Evolutionary conservation across 2,113 vertebrate genomes (phyloP).

Genomic region (Syrmaticus mikado): DNA sequence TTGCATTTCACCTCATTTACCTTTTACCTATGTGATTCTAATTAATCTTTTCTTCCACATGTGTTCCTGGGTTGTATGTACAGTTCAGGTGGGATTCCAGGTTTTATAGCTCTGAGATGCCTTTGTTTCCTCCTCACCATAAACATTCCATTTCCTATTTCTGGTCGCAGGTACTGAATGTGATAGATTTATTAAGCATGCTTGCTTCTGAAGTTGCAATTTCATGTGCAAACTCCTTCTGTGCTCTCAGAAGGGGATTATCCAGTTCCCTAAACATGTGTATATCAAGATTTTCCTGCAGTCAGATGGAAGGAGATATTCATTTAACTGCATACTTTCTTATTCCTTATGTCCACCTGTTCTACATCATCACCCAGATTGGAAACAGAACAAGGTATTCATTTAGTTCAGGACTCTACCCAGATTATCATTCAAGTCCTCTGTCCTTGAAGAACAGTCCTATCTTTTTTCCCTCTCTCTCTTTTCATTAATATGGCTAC

Average conservation of each 20-base stretch:
- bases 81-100: not conserved
- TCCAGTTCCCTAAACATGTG: not conserved
- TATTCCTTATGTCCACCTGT: not conserved
- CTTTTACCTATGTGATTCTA: not conserved
- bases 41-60: not conserved
- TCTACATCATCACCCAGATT: not conserved
- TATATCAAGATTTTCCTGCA: not conserved
- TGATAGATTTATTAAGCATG: conserved; percentile 9
- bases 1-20: not conserved
- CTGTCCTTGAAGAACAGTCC: not conserved
- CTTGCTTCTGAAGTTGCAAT: conserved; percentile 11
- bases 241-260: not conserved
- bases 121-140: not conserved
- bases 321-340: not conserved
- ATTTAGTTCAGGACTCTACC: not conserved
- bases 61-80: not conserved
- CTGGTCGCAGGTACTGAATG: not conserved
- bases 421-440: not conserved
- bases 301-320: not conserved
- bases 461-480: not conserved
- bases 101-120: not conserved
- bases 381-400: not conserved
- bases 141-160: conserved; percentile 3
- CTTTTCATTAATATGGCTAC: not conserved
- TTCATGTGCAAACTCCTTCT: not conserved